These are phyloP conservation scores for Scelioninae gen. 1 DNA, from an alignment of 2,888 invertebrate genomes.

Conservation along the genomic window DNA sequence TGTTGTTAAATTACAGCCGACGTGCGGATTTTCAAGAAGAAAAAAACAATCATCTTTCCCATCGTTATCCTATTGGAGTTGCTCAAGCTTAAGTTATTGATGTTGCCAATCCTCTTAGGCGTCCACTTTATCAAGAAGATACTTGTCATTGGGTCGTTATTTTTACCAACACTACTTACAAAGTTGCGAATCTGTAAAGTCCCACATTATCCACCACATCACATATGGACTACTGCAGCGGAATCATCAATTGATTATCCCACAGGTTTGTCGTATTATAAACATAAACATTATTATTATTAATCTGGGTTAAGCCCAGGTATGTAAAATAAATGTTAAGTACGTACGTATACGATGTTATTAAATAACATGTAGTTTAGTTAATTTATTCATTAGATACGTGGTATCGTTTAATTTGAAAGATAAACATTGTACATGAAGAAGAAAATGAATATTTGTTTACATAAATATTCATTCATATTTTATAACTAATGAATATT, in stretches of 20 bases:
- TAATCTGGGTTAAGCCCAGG: background rate
- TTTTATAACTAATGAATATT: too few relatives aligned
- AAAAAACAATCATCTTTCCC: slow-evolving; percentile 90
- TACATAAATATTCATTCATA: too few relatives aligned
- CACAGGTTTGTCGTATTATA: slow-evolving; percentile 74
- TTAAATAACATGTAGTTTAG: background rate
- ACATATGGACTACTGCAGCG: slow-evolving; percentile 79
- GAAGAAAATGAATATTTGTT: too few relatives aligned
- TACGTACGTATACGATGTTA: background rate
- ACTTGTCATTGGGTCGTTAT: slow-evolving; percentile 86
- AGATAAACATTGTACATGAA: background rate
- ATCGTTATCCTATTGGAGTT: slow-evolving; percentile 81
- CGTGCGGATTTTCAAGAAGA: slow-evolving; percentile 86
- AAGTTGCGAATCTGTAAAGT: slow-evolving; percentile 83
- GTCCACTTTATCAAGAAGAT: slow-evolving; percentile 89
- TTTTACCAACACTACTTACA: slow-evolving; percentile 87
- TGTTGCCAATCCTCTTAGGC: slow-evolving; percentile 87
- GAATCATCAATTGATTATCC: slow-evolving; percentile 81
- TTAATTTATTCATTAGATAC: background rate
- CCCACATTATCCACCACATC: slow-evolving; percentile 76
- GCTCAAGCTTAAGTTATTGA: slow-evolving; percentile 85
- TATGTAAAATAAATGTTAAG: slow-evolving; percentile 5
- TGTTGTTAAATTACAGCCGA: slow-evolving; percentile 54
- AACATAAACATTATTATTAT: slow-evolving; percentile 29
- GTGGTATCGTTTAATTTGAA: background rate